A percentile compares a stretch with the other conserved stretches of the same genome.
Conservation (phyloP, 2,888 invertebrate species). For the Trachelus stipa region DNA sequence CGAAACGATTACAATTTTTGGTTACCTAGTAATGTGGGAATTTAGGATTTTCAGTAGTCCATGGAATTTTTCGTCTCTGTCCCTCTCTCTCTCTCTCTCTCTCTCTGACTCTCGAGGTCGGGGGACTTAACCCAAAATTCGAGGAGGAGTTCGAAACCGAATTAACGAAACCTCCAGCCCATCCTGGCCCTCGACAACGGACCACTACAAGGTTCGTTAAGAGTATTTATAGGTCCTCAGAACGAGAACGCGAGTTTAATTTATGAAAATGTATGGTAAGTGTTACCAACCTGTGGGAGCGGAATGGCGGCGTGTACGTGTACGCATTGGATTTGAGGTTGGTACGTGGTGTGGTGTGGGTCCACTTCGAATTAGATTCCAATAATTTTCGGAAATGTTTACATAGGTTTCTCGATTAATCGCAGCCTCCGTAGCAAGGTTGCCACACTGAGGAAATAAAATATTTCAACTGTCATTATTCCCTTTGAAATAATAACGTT, state of each 20-base stretch:
- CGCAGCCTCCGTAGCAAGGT: conserved; percentile 18
- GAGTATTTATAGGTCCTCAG: conserved; percentile 31
- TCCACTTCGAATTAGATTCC: conserved; percentile 24
- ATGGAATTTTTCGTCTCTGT: neutral
- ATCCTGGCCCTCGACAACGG: conserved; percentile 1
- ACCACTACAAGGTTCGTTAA: conserved; percentile 27
- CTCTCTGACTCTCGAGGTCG: neutral
- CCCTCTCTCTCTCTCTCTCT: neutral
- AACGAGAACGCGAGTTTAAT: conserved; percentile 26
- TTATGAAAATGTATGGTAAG: conserved; percentile 42
- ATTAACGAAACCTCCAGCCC: conserved; percentile 5
- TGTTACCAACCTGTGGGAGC: conserved; percentile 20
- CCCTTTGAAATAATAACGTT: no score
- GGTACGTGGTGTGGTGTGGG: conserved; percentile 16
- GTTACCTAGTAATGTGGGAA: no score
- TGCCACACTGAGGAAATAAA: no score
- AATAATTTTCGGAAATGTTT: conserved; percentile 30
- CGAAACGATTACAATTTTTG: no score
- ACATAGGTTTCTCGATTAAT: conserved; percentile 32
- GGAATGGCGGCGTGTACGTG: conserved; percentile 14
- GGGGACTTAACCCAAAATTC: neutral
- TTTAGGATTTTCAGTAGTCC: no score
- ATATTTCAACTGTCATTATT: no score
- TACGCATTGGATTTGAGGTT: no score
- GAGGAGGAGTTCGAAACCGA: conserved; percentile 1